Base-by-base conservation (phyloP, 2,888 invertebrate genomes). In the Callyntrura sp. region DNA sequence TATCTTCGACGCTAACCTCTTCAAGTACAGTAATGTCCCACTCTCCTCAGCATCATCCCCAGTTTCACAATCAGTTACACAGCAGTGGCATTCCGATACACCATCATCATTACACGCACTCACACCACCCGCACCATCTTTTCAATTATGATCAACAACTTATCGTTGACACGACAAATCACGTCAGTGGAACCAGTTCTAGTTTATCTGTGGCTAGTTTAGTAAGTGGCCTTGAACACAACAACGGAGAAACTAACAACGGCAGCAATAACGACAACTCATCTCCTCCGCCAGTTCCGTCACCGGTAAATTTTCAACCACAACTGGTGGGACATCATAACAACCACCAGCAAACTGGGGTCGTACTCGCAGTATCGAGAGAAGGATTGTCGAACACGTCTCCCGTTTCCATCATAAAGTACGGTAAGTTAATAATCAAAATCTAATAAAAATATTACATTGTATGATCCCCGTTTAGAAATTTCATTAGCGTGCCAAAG, bases 401-500 rank as follows among this genome's bases (percentile, higher is more conserved):
- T 9, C 76, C 90, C 60, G 17, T 28, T 25, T 23, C 85, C 23
- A 45, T 82, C 23, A n/a, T n/a, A n/a, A 90, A 90, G 65, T 87
- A 84, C 79, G 84, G 87, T 90, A 90, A 90, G 87, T 87, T 84
- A 90, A 90, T 90, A 76, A 90, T 65, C 87, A 68, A 87, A 90
- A 76, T 87, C 87, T 84, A 83, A 87, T 87, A 82, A 90, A 83
- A 82, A 45, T 76, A 76, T 76, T 45, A 45, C 14, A 5, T 48
- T 48, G 8, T 11, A n/a, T n/a, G n/a, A n/a, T n/a, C n/a, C 25
- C 17, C 45, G 25, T 57, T 88, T 60, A 70, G 81, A 90, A 90
- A 90, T 87, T 68, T 78, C 78, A 78, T 73, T 86, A 82, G 85
- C 28, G 35, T 60, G 65, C 68, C 86, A 82, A 76, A 86, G 86